Evolutionary conservation across 2,888 invertebrate species (phyloP).

Genomic region (Neria commutata): DNA sequence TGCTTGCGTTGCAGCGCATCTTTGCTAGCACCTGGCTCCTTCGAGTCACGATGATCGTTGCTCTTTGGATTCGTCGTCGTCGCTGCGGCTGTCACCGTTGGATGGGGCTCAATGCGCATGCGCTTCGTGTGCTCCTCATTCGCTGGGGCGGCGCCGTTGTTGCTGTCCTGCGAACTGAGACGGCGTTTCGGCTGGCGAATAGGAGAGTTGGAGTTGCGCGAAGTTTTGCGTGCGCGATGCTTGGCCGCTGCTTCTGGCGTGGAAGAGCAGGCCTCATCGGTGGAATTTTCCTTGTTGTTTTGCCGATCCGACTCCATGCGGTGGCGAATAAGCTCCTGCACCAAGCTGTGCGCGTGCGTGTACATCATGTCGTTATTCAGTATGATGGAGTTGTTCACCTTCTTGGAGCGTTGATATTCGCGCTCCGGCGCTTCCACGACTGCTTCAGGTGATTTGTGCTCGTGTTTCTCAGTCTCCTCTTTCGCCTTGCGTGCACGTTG

Average conservation of each 20-base stretch:
- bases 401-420: constrained; percentile 45
- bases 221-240: constrained; percentile 51
- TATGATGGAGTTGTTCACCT: constrained; percentile 42
- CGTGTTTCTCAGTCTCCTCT: constrained; percentile 49
- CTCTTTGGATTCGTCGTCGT: constrained; percentile 35
- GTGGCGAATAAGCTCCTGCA: constrained; percentile 37
- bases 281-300: constrained; percentile 52
- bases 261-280: constrained; percentile 23
- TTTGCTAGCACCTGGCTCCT: constrained; percentile 38
- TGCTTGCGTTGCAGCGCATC: constrained; percentile 48
- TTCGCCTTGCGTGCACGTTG: constrained; percentile 32
- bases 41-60: constrained; percentile 46
- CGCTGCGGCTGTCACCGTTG: constrained; percentile 26
- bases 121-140: constrained; percentile 55
- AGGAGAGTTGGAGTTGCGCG: constrained; percentile 55
- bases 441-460: constrained; percentile 42
- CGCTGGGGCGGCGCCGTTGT: constrained; percentile 36
- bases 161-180: constrained; percentile 78
- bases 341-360: constrained; percentile 46
- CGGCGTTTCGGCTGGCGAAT: constrained; percentile 68
- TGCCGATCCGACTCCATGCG: constrained; percentile 38
- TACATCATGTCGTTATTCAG: constrained; percentile 44
- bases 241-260: constrained; percentile 29
- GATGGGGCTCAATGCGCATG: constrained; percentile 61
- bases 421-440: constrained; percentile 37